A percentile compares a stretch with the other conserved stretches of the same genome.
Conservation (phyloP, 2,797 vertebrate species). For the Tapirus indicus region DNA sequence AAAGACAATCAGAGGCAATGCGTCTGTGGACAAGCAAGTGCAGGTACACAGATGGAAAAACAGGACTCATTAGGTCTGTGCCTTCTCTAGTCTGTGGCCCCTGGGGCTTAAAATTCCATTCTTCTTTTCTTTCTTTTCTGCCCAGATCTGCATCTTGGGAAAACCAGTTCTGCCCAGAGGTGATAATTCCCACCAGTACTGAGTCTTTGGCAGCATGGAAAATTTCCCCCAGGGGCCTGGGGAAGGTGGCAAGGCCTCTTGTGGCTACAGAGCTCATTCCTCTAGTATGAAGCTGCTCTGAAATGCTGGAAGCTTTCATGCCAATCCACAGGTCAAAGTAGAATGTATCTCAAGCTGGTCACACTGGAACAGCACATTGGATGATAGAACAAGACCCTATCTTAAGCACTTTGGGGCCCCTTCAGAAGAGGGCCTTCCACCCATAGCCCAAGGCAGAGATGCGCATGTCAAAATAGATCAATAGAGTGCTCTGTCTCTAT, state of each 20-base stretch:
- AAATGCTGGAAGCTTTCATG: not conserved
- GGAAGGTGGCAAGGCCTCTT: slow-evolving; percentile 9
- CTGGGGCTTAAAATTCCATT: slow-evolving; percentile 67
- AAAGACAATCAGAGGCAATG: not conserved
- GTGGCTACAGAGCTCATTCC: slow-evolving; percentile 61
- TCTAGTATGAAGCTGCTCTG: not conserved
- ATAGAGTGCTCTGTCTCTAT: not conserved
- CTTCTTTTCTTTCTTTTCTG: not conserved
- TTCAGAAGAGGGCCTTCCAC: not conserved
- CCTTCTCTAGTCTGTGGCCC: slow-evolving; percentile 2
- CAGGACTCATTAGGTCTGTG: not conserved
- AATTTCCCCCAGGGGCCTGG: not conserved
- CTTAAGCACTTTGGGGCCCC: not conserved
- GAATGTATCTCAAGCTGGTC: not conserved
- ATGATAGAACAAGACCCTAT: not conserved
- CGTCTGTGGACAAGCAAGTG: not conserved
- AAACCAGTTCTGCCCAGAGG: slow-evolving; percentile 63
- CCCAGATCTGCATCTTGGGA: slow-evolving; percentile 47
- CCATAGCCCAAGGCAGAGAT: not conserved
- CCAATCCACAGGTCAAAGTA: not conserved
- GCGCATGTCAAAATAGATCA: not conserved
- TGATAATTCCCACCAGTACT: slow-evolving; percentile 56
- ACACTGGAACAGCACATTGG: not conserved
- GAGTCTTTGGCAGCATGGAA: slow-evolving; percentile 58
- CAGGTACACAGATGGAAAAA: slow-evolving; percentile 44